Evolutionary conservation across 2,113 vertebrate species (phyloP).

Genomic region (Struthidea cinerea): DNA sequence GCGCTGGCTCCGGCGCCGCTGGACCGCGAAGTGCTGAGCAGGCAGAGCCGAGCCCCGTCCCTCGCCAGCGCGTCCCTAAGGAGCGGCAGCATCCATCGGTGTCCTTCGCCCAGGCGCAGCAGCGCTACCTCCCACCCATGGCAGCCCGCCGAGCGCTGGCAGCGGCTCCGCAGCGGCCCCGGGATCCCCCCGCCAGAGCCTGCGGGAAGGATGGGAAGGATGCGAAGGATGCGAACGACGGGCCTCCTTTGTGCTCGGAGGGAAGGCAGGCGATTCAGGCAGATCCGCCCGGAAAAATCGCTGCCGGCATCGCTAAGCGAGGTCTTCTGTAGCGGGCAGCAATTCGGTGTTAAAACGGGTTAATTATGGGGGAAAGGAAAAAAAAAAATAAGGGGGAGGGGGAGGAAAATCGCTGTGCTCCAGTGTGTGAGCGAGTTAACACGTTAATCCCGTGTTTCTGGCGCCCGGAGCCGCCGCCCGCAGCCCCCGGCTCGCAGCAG

Average conservation of each 20-base stretch:
- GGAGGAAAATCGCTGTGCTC: neutral
- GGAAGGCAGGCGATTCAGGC: neutral
- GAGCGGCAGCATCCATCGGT: neutral
- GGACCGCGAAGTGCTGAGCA: conserved; percentile 41
- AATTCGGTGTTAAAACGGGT: neutral
- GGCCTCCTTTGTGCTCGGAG: neutral
- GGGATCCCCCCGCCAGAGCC: conserved; percentile 33
- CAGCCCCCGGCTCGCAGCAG: neutral
- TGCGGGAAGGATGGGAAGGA: neutral
- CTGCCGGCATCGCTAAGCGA: neutral
- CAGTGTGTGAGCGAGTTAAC: neutral
- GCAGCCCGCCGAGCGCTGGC: neutral
- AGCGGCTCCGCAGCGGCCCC: neutral
- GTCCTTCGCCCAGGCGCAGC: neutral
- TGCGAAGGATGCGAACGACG: neutral
- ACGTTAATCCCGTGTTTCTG: neutral
- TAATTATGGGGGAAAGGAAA: neutral
- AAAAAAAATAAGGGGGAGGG: neutral
- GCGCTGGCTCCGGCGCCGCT: conserved; percentile 24
- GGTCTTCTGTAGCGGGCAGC: neutral
- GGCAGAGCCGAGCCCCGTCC: neutral
- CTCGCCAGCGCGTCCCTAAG: neutral
- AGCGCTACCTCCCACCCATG: neutral
- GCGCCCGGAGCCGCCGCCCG: neutral
- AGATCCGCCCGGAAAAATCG: neutral